Evolutionary conservation across 2,797 vertebrate genomes (phyloP), one percentile per base, ranked within the genome.

Genomic region (Pygocentrus nattereri): DNA sequence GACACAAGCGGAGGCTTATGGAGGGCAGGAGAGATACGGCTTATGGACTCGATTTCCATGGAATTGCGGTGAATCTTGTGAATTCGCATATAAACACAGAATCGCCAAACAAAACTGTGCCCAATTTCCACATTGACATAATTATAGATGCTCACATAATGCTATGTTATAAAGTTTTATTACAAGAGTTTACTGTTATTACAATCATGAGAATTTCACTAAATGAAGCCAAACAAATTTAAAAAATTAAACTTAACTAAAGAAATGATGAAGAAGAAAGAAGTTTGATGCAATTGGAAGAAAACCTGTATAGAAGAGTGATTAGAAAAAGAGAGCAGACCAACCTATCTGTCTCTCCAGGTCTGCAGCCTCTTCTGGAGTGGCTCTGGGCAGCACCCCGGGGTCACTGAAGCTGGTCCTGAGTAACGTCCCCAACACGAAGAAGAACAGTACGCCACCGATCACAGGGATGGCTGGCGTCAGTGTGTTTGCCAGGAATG

Each of bases 381-480:
- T 96, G 89, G 98, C 98, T 25, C 98, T 92, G 30, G 98, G 98
- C 84, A 99, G 95, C 86, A 99, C 98, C 65, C 98, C 98, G 0
- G 98, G 98, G 87, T 99, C 98, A 85, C 96, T 99, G 94, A 99
- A 99, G 94, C 98, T 99, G 79, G 98, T 99, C 72, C 97, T 95
- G 68, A 99, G 94, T 89, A 99, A 93, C 6, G 97, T 98, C 81
- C 98, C 97, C 93, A 98, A 93, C 88, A 99, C 98, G 86, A 99
- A 99, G 90, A 98, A 90, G 94, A 98, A 98, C 79, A 99, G 95
- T 85, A 96, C 92, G 13, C 96, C 97, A 61, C 97, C 98, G 3
- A 97, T 93, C 86, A 95, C 97, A 19, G 98, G 98, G 87, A 99
- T 96, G 79, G 95, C 95, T 2, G 97, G 97, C 1, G 96, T 98